Evolutionary conservation across 2,888 invertebrate species (phyloP), one percentile per base, ranked within the genome.

Genomic region (Harpagoxenus sublaevis): DNA sequence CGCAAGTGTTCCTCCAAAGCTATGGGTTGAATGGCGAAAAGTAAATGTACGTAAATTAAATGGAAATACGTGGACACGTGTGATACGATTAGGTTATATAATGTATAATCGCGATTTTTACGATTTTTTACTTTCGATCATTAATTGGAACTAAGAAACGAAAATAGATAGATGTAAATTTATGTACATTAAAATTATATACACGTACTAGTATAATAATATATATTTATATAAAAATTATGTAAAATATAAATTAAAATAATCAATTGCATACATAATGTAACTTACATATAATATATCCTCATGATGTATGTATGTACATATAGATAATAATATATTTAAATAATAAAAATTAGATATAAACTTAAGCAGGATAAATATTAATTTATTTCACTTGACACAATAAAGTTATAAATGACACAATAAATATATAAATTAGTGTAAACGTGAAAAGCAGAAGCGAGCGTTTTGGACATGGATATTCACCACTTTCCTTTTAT

Each of bases 1-100:
- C 28, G 39, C 28, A 66, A 68, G 48, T 77, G 31, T 73, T 23
- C 1, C 9, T 23, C 1, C 9, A 12, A 45, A 74, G 57, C 60
- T 70, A 88, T 88, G 88, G 88, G 78, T 81, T 85, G 77, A 85
- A 70, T 75, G 48, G 48, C 68, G 55, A n/a, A 28, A 68, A 55
- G 12, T 60, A 28, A 57, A 79, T 12, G 39, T 35, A 79, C 35
- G 35, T 71, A 48, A 71, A 45, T 60, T 0, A 15, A 10, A 18
- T 10, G 2, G 2, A 53, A 42, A 66, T 39, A 18, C 15, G 1
- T 57, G 2, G 4, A 45, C 79, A 79, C 60, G 35, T 71, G 79
- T 60, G 71, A 23, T 70, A 45, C 18, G 28, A 28, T 45, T 74
- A 75, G 71, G 60, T 79, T 79, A 79, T 71, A 23, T 79, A 71